Evolutionary conservation across 2,797 vertebrate genomes (phyloP).

Genomic region (Petrocephalus sullivani): DNA sequence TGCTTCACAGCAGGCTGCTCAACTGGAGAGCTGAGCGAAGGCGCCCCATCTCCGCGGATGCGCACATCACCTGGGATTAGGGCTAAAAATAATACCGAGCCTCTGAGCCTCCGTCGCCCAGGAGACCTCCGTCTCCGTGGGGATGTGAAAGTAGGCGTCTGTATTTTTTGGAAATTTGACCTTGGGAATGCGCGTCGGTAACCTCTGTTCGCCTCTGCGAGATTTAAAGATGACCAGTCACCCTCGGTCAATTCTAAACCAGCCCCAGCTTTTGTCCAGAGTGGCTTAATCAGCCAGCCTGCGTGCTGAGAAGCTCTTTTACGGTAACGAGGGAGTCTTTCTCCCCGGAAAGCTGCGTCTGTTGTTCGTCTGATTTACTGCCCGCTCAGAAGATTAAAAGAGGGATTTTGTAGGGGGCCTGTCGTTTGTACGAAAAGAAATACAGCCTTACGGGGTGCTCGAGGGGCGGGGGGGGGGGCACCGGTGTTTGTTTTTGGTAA

Average conservation of each 20-base stretch:
- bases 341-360: neutral
- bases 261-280: neutral
- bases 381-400: neutral
- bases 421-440: neutral
- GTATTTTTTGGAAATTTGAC: slow-evolving; percentile 1
- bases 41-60: neutral
- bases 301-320: neutral
- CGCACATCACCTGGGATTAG: neutral
- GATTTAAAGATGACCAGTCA: neutral
- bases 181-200: neutral
- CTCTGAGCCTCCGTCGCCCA: neutral
- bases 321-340: neutral
- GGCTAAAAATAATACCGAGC: neutral
- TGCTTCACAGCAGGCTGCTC: neutral
- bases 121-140: neutral
- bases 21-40: neutral
- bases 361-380: neutral
- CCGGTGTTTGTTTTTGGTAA: neutral
- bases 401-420: slow-evolving; percentile 1
- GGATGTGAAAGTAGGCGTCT: neutral
- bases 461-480: neutral
- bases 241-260: neutral
- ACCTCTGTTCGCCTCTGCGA: neutral
- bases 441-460: neutral
- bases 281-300: neutral